phyloP scores from a whole-genome alignment of 2,888 invertebrate species.

The Nemoura dubitans region DNA sequence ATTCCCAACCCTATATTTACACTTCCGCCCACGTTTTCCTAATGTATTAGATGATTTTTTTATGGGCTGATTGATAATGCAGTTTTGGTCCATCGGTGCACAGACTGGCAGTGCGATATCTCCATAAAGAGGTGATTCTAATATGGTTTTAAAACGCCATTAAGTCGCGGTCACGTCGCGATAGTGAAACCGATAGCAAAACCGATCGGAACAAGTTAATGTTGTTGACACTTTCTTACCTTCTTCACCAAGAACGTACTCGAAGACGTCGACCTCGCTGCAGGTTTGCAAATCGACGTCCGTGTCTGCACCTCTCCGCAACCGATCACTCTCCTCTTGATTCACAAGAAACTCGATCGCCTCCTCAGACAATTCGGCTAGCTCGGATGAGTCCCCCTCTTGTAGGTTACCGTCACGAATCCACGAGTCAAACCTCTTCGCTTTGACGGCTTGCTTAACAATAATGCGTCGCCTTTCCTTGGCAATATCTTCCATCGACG shows the following conservation, averaged over 20 bases:
- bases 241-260: neutral
- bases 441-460: constrained; percentile 51
- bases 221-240: neutral
- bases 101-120: too few species aligned
- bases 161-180: too few species aligned
- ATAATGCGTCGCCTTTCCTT: constrained; percentile 51
- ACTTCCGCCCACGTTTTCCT: too few species aligned
- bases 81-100: too few species aligned
- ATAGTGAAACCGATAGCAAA: too few species aligned
- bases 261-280: neutral
- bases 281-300: neutral
- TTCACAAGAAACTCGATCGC: neutral
- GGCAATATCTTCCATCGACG: constrained; percentile 50
- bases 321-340: neutral
- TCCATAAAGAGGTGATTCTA: too few species aligned
- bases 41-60: too few species aligned
- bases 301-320: neutral
- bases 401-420: constrained; percentile 41
- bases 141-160: too few species aligned
- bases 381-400: neutral
- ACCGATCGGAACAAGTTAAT: too few species aligned
- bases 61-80: too few species aligned
- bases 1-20: too few species aligned
- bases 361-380: neutral
- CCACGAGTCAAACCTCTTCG: constrained; percentile 51